Conservation (phyloP, 2,888 invertebrate genomes). For the Conops quadrifasciatus region DNA sequence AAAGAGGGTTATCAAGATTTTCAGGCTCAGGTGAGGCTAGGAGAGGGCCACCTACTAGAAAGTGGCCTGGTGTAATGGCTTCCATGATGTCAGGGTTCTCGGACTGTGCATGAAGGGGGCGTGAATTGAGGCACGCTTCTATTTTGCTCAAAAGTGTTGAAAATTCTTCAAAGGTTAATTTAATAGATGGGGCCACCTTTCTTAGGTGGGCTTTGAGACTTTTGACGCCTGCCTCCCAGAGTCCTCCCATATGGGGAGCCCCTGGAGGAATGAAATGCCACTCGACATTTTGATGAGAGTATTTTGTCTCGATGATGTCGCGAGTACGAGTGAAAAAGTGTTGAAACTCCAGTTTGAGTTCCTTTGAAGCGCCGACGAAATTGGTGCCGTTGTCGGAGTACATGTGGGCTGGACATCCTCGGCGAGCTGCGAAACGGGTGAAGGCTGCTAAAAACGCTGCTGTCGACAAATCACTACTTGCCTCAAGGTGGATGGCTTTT, state of each 20-base stretch:
- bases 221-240: constrained; percentile 23
- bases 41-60: no score
- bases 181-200: no score
- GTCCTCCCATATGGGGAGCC: constrained; percentile 20
- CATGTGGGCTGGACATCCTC: constrained; percentile 37
- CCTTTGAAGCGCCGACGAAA: constrained; percentile 25
- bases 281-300: background rate
- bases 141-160: background rate
- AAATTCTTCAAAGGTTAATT: no score
- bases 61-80: no score
- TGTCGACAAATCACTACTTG: constrained; percentile 20
- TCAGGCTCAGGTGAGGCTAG: no score
- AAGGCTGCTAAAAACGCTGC: constrained; percentile 20
- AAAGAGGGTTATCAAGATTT: no score
- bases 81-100: no score
- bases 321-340: no score
- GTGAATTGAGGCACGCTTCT: background rate
- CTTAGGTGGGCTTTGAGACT: constrained; percentile 36
- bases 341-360: constrained; percentile 7
- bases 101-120: background rate
- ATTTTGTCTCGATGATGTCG: background rate
- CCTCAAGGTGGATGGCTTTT: constrained; percentile 34
- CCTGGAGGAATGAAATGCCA: constrained; percentile 24
- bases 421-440: constrained; percentile 34
- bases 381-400: constrained; percentile 38